Evolutionary conservation across 2,888 invertebrate species (phyloP).

Genomic region (Alloplasta piceator): DNA sequence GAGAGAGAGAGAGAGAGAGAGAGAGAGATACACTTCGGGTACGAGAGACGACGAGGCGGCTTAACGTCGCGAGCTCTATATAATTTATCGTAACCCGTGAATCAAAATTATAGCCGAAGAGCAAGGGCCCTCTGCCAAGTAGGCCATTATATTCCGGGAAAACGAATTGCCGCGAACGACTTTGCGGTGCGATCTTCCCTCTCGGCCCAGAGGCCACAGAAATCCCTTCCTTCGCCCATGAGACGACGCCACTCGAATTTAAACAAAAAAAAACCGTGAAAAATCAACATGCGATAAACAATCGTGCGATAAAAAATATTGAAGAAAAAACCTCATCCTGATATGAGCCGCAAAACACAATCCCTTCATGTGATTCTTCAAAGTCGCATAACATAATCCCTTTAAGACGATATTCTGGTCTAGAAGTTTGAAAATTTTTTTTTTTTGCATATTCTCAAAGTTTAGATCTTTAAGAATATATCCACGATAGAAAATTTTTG

Average conservation of each 20-base stretch:
- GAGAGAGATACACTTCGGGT: conserved; percentile 28
- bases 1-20: conserved; percentile 19
- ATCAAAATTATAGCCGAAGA: conserved; percentile 68
- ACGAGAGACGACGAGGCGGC: conserved; percentile 57
- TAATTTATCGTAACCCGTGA: conserved; percentile 67
- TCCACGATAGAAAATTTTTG: too few relatives aligned
- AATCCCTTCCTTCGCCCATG: conserved; percentile 8
- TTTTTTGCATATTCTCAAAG: too few relatives aligned
- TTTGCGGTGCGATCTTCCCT: conserved; percentile 51
- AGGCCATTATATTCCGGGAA: conserved; percentile 63
- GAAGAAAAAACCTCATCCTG: background rate
- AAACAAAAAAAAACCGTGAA: conserved; percentile 1
- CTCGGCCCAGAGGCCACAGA: conserved; percentile 36
- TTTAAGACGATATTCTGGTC: too few relatives aligned
- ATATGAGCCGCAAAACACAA: background rate
- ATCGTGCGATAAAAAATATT: background rate
- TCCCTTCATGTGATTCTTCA: too few relatives aligned
- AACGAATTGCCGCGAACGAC: conserved; percentile 59
- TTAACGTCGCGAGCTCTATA: conserved; percentile 59
- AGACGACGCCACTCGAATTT: conserved; percentile 1
- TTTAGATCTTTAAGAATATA: too few relatives aligned
- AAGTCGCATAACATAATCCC: too few relatives aligned
- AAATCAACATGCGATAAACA: conserved; percentile 28
- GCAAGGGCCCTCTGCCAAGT: conserved; percentile 65
- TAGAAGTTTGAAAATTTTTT: too few relatives aligned